Percentiles rank a stretch among this genome's conserved stretches.
Conservation (phyloP, 2,888 invertebrate species). For the Spialia ferax region DNA sequence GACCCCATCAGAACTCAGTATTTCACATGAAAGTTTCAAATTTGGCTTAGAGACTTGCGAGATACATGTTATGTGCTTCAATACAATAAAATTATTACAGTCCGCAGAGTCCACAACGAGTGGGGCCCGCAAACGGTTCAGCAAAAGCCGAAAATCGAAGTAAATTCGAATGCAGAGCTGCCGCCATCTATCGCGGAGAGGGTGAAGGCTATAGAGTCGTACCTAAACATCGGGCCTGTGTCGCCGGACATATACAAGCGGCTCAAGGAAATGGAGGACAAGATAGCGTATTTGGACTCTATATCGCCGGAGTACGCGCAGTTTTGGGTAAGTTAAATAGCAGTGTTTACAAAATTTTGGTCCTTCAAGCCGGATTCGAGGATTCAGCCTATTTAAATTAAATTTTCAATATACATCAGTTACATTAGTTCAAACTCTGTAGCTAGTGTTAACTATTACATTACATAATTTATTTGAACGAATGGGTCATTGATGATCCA, state of each 20-base stretch:
- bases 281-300: constrained; percentile 90
- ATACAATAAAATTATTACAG: constrained; percentile 66
- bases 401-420: too few relatives aligned
- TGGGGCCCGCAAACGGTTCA: constrained; percentile 89
- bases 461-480: too few relatives aligned
- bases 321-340: constrained; percentile 72
- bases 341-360: background rate
- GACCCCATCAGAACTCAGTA: too few relatives aligned
- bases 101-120: constrained; percentile 89
- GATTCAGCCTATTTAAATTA: too few relatives aligned
- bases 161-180: constrained; percentile 59
- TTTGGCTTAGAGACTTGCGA: too few relatives aligned
- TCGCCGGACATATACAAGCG: constrained; percentile 89
- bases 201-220: constrained; percentile 88
- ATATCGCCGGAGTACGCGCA: constrained; percentile 93
- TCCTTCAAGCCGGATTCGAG: background rate
- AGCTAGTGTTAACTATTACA: too few relatives aligned
- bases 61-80: too few relatives aligned
- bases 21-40: too few relatives aligned
- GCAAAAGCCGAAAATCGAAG: constrained; percentile 43
- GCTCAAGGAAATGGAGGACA: constrained; percentile 91
- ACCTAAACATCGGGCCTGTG: constrained; percentile 85
- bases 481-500: too few relatives aligned
- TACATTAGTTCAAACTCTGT: too few relatives aligned
- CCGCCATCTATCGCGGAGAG: constrained; percentile 89